Conservation (phyloP, 2,797 vertebrate genomes). For the Centroberyx gerrardi region DNA sequence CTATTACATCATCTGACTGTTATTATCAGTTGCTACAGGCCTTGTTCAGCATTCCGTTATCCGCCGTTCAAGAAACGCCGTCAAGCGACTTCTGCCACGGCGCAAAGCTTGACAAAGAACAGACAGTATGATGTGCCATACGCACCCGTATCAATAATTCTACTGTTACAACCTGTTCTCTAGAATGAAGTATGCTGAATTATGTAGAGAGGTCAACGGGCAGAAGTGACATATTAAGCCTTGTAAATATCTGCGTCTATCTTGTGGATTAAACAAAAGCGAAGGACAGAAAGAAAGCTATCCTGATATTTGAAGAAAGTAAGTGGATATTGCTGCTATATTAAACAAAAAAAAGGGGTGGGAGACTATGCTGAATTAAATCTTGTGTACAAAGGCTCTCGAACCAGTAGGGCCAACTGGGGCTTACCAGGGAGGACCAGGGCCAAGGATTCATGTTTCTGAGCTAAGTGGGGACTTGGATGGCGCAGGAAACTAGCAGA, state of each 20-base stretch:
- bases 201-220: constrained; percentile 40
- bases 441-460: constrained; percentile 11
- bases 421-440: constrained; percentile 20
- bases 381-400: constrained; percentile 42
- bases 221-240: constrained; percentile 34
- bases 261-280: constrained; percentile 51
- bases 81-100: background rate
- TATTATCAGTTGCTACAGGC: constrained; percentile 32
- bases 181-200: constrained; percentile 45
- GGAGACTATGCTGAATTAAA: constrained; percentile 48
- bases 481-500: background rate
- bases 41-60: background rate
- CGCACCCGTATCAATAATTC: constrained; percentile 19
- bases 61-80: background rate
- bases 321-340: constrained; percentile 59
- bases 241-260: constrained; percentile 70
- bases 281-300: constrained; percentile 21
- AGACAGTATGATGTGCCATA: constrained; percentile 16
- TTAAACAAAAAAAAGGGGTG: constrained; percentile 38
- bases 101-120: background rate
- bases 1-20: too few relatives aligned
- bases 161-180: constrained; percentile 24
- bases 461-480: constrained; percentile 4
- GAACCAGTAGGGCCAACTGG: constrained; percentile 10
- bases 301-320: constrained; percentile 48